Evolutionary conservation across 1,140 invertebrate genomes (phyloP).

Genomic region (Leptinotarsa texana): DNA sequence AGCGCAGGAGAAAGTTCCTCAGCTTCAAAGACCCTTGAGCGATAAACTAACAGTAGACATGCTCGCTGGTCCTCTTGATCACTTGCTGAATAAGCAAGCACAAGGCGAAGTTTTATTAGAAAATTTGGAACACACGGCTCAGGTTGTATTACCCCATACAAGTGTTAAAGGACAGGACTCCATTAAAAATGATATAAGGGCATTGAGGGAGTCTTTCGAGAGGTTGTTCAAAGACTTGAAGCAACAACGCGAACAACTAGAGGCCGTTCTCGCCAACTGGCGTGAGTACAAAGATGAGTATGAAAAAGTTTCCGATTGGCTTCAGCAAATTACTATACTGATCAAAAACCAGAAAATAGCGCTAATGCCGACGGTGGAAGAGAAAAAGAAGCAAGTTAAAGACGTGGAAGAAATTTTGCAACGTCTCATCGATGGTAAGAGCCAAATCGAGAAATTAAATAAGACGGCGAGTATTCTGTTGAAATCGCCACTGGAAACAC

Average conservation of each 20-base stretch:
- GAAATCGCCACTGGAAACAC: constrained; percentile 85
- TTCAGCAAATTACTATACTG: constrained; percentile 90
- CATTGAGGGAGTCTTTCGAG: constrained; percentile 82
- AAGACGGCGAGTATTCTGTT: constrained; percentile 74
- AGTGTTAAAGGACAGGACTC: constrained; percentile 77
- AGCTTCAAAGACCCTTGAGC: constrained; percentile 78
- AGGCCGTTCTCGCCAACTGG: constrained; percentile 81
- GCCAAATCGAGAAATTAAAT: constrained; percentile 84
- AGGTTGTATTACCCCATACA: constrained; percentile 83
- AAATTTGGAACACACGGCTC: constrained; percentile 81
- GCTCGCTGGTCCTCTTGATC: constrained; percentile 82
- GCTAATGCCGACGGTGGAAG: constrained; percentile 76
- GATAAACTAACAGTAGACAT: constrained; percentile 88
- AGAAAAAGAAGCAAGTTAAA: constrained; percentile 84
- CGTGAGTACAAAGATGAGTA: constrained; percentile 91
- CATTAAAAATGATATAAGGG: constrained; percentile 83
- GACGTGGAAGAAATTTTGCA: constrained; percentile 78
- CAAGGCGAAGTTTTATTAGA: constrained; percentile 87
- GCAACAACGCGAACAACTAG: constrained; percentile 81
- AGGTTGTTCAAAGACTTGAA: constrained; percentile 80
- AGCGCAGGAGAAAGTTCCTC: constrained; percentile 85
- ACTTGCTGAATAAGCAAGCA: constrained; percentile 84
- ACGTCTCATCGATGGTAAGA: constrained; percentile 77
- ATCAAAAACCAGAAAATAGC: constrained; percentile 89
- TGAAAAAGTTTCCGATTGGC: constrained; percentile 88